Percentiles rank a stretch among this genome's conserved stretches.
Conservation (phyloP, 2,797 vertebrate species). For the Apogon hyalosoma region DNA sequence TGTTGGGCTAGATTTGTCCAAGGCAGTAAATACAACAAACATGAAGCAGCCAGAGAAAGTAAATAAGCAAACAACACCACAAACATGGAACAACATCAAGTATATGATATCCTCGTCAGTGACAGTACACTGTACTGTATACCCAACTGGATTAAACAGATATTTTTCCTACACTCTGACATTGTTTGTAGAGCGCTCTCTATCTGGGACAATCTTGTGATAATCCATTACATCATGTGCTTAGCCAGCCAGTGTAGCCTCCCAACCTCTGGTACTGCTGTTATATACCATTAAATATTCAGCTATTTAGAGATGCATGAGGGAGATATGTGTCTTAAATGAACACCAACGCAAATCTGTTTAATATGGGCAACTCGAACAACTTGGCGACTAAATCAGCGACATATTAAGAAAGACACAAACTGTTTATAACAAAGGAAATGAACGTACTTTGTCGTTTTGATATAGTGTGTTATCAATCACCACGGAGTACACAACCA, state of each 20-base stretch:
- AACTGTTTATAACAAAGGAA: conserved; percentile 43
- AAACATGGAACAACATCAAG: conserved; percentile 19
- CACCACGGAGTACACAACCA: conserved; percentile 16
- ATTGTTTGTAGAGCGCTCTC: conserved; percentile 70
- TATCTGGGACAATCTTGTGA: conserved; percentile 84
- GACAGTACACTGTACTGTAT: conserved; percentile 12
- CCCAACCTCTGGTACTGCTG: conserved; percentile 58
- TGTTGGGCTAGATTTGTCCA: conserved; percentile 44
- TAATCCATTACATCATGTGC: conserved; percentile 84
- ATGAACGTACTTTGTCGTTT: conserved; percentile 34
- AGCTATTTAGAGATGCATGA: conserved; percentile 29
- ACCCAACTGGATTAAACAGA: conserved; percentile 30
- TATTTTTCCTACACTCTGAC: conserved; percentile 54
- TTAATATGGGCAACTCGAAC: background rate
- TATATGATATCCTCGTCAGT: conserved; percentile 15
- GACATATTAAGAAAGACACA: conserved; percentile 11
- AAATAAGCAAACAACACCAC: conserved; percentile 15
- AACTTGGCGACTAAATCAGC: conserved; percentile 9
- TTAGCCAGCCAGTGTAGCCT: conserved; percentile 62
- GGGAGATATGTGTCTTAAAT: background rate
- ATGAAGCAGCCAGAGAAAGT: conserved; percentile 31
- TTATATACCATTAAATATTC: conserved; percentile 45
- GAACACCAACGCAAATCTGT: background rate
- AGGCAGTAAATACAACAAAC: conserved; percentile 29
- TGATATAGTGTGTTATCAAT: conserved; percentile 20